These are phyloP conservation scores for Mastigias papua DNA, from an alignment of 30 jellyfish, hydroid and myxozoan genomes.

Conservation along the genomic window DNA sequence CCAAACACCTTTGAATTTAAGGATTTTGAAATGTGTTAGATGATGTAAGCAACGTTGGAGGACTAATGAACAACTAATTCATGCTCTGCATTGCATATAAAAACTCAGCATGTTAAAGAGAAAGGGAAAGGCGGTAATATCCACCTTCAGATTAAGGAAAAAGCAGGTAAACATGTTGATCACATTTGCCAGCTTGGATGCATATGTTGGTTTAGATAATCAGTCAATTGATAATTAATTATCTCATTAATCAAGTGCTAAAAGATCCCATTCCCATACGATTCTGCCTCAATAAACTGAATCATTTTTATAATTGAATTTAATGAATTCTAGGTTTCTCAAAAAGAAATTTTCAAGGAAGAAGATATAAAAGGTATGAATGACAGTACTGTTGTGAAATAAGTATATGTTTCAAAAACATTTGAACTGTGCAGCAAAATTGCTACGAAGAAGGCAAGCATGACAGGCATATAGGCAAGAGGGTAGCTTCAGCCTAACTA, in stretches of 20 bases:
- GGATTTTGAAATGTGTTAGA: not conserved
- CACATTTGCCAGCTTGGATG: not conserved
- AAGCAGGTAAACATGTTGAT: not conserved
- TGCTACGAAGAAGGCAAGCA: too few species aligned
- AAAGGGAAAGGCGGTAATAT: not conserved
- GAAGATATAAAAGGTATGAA: constrained; percentile 34
- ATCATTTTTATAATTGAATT: too few species aligned
- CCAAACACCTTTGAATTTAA: not conserved
- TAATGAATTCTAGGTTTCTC: constrained; percentile 17
- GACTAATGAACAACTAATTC: not conserved
- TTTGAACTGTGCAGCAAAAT: too few species aligned
- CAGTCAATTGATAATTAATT: too few species aligned
- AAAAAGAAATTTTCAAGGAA: constrained; percentile 18
- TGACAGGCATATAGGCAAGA: too few species aligned
- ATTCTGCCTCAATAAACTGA: too few species aligned
- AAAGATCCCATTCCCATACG: too few species aligned
- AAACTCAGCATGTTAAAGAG: not conserved
- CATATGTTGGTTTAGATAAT: too few species aligned
- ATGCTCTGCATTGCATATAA: not conserved
- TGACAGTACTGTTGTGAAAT: too few species aligned
- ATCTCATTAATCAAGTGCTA: too few species aligned
- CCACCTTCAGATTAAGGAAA: not conserved
- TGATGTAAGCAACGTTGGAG: not conserved
- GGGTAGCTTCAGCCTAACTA: too few species aligned
- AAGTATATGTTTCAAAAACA: too few species aligned